Conservation (phyloP, 2,797 vertebrate species). For the Ctenopoma kingsleyae region DNA sequence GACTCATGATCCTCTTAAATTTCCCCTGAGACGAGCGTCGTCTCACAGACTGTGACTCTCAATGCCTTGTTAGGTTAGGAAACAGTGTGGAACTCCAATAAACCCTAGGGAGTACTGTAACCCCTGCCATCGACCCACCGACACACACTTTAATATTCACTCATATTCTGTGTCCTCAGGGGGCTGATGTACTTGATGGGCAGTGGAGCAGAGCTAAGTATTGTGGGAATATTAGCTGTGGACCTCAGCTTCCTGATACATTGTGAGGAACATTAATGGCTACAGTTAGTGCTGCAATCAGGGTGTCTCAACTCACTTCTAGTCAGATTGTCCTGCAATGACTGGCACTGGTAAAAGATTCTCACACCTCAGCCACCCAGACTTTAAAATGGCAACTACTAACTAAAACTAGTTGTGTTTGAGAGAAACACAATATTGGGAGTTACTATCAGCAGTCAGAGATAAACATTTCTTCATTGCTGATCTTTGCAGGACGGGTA, state of each 20-base stretch:
- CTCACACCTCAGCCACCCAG: not conserved
- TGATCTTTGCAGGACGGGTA: too few species aligned
- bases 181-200: slow-evolving; percentile 30
- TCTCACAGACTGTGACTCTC: slow-evolving; percentile 39
- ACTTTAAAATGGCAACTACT: not conserved
- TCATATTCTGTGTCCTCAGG: slow-evolving; percentile 15
- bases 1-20: slow-evolving; percentile 57
- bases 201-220: slow-evolving; percentile 25
- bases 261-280: slow-evolving; percentile 12
- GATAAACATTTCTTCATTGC: too few species aligned
- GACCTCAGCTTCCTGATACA: slow-evolving; percentile 14
- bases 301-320: not conserved
- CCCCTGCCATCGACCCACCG: slow-evolving; percentile 9
- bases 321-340: slow-evolving; percentile 2
- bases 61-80: slow-evolving; percentile 55
- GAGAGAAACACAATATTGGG: too few species aligned
- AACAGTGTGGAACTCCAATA: slow-evolving; percentile 45
- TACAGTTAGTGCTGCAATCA: slow-evolving; percentile 12
- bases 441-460: too few species aligned
- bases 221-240: slow-evolving; percentile 28
- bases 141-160: slow-evolving; percentile 30
- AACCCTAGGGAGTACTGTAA: slow-evolving; percentile 24
- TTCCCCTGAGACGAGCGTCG: slow-evolving; percentile 44
- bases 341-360: not conserved
- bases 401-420: not conserved